These are phyloP conservation scores for Trididemnum miniatum DNA, from an alignment of 23 tunicate genomes.

Conservation along the genomic window DNA sequence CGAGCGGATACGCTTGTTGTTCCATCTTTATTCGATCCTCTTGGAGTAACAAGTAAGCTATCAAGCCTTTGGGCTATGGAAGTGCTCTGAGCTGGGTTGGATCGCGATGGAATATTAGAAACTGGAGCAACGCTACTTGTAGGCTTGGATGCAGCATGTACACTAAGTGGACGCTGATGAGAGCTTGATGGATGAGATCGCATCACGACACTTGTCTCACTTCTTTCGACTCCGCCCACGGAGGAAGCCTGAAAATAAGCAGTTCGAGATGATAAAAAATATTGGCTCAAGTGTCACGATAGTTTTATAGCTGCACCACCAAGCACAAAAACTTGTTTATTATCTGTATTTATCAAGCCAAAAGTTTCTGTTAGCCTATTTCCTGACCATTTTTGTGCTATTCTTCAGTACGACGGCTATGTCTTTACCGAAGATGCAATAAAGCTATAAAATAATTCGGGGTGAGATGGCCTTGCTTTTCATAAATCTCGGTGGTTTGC, in stretches of 20 bases:
- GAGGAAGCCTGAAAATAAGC: constrained; percentile 9
- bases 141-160: constrained; percentile 34
- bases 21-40: neutral
- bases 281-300: neutral
- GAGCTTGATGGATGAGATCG: constrained; percentile 5
- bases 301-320: neutral
- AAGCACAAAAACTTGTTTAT: too few species aligned
- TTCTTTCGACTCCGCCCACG: constrained; percentile 21
- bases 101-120: neutral
- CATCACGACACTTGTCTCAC: neutral
- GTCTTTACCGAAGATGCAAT: too few species aligned
- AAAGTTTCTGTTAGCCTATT: too few species aligned
- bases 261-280: too few species aligned
- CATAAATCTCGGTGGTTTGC: too few species aligned
- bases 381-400: too few species aligned
- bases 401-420: too few species aligned
- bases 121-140: constrained; percentile 37
- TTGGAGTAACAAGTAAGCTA: constrained; percentile 66
- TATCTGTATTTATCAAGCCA: neutral
- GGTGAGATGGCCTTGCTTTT: too few species aligned
- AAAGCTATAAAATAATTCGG: too few species aligned
- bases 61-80: constrained; percentile 58
- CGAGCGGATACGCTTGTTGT: constrained; percentile 4
- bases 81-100: neutral
- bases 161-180: constrained; percentile 23